A percentile compares a stretch with the other conserved stretches of the same genome.
Evolutionary conservation across 2,888 invertebrate genomes (phyloP).

Genomic region (Bombyx huttoni): DNA sequence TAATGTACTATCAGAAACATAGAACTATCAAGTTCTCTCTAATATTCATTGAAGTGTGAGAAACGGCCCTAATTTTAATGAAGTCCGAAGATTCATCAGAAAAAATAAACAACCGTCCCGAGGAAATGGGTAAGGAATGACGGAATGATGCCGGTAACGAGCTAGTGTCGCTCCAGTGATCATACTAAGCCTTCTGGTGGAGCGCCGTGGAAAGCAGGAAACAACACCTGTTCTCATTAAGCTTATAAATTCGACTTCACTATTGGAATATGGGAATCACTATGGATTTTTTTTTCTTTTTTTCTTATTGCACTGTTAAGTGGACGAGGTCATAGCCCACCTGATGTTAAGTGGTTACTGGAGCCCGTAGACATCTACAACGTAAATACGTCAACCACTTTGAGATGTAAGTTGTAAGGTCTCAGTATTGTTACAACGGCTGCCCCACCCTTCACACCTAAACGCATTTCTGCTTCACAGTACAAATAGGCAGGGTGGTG

Average conservation of each 20-base stretch:
- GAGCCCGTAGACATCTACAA: too few species aligned
- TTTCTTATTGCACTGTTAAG: too few species aligned
- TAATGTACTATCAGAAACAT: not conserved
- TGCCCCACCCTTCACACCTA: too few species aligned
- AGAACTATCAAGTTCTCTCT: not conserved
- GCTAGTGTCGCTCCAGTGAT: constrained; percentile 45
- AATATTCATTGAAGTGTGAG: constrained; percentile 24
- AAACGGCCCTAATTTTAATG: constrained; percentile 34
- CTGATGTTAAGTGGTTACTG: too few species aligned
- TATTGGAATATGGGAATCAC: too few species aligned
- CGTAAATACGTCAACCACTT: too few species aligned
- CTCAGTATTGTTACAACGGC: too few species aligned
- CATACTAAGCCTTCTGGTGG: constrained; percentile 47
- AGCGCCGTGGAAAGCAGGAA: constrained; percentile 13
- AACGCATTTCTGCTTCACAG: too few species aligned
- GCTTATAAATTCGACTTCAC: not conserved
- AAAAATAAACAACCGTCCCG: constrained; percentile 20
- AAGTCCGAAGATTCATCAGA: constrained; percentile 29
- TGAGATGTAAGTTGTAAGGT: too few species aligned
- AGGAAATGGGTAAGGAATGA: constrained; percentile 61
- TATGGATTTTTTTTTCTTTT: too few species aligned
- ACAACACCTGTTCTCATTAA: constrained; percentile 30
- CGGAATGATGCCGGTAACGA: constrained; percentile 40
- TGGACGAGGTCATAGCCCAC: too few species aligned
- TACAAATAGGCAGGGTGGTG: too few species aligned